A percentile compares a stretch with the other conserved stretches of the same genome.
Evolutionary conservation across 2,113 vertebrate species (phyloP).

Genomic region (Motacilla tschutschensis): DNA sequence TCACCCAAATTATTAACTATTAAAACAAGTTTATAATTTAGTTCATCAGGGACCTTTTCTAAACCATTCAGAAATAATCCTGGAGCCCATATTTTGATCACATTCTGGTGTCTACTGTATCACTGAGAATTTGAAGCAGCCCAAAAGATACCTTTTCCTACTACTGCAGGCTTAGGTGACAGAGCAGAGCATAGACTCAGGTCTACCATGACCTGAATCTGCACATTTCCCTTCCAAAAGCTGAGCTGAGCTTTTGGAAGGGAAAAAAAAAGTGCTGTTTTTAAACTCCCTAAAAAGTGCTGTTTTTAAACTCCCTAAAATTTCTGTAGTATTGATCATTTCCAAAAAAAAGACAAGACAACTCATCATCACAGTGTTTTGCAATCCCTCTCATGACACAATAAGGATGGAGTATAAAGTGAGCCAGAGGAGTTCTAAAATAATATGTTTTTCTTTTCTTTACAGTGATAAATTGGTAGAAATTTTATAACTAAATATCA

Average conservation of each 20-base stretch:
- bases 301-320: not conserved
- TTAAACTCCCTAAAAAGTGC: too few species aligned
- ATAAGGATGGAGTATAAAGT: not conserved
- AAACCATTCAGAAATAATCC: not conserved
- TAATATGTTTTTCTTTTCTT: not conserved
- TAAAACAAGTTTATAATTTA: slow-evolving; percentile 6
- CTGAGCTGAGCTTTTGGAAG: too few species aligned
- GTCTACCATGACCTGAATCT: not conserved
- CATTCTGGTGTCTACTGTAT: not conserved
- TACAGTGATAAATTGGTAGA: not conserved
- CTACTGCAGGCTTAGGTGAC: not conserved
- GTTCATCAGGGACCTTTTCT: slow-evolving; percentile 30
- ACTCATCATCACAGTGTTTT: not conserved
- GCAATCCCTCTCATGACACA: not conserved
- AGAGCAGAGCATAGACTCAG: not conserved
- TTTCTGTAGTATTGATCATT: not conserved
- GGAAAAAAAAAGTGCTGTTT: too few species aligned
- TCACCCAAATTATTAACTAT: not conserved
- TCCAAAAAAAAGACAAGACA: not conserved
- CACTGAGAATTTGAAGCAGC: not conserved
- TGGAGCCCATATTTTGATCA: not conserved
- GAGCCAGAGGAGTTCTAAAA: not conserved
- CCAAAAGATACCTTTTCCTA: not conserved
- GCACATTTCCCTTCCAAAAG: not conserved
- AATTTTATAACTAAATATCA: not conserved